Evolutionary conservation across 2,888 invertebrate genomes (phyloP).

Genomic region (Epinotia ramella): DNA sequence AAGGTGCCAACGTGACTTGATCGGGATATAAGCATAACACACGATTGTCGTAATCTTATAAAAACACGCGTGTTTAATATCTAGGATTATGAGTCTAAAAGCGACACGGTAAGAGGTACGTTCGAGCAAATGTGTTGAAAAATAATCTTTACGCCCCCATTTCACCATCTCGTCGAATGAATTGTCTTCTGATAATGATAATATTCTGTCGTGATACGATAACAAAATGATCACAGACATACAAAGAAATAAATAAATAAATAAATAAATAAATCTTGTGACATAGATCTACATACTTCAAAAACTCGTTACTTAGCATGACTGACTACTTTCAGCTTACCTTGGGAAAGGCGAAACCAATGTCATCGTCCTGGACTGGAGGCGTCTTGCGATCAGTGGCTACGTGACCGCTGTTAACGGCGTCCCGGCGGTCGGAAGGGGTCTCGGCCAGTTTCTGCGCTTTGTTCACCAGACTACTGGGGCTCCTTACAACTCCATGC

Average conservation of each 20-base stretch:
- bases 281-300: not conserved
- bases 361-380: conserved; percentile 75
- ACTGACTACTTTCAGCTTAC: conserved; percentile 55
- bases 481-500: conserved; percentile 47
- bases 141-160: too few relatives aligned
- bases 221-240: not conserved
- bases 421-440: conserved; percentile 71
- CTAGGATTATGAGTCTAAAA: too few relatives aligned
- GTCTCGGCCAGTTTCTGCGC: conserved; percentile 72
- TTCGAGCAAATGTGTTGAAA: too few relatives aligned
- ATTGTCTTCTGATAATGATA: not conserved
- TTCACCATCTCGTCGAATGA: not conserved
- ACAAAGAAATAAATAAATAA: not conserved
- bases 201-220: not conserved
- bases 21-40: too few relatives aligned
- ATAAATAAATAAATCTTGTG: not conserved
- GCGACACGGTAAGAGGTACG: too few relatives aligned
- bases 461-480: conserved; percentile 65
- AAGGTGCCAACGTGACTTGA: too few relatives aligned
- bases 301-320: not conserved
- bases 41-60: too few relatives aligned
- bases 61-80: too few relatives aligned
- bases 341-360: conserved; percentile 66
- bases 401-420: conserved; percentile 67
- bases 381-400: conserved; percentile 59